Conservation (phyloP, 2,113 vertebrate genomes). For the Stegastes partitus region DNA sequence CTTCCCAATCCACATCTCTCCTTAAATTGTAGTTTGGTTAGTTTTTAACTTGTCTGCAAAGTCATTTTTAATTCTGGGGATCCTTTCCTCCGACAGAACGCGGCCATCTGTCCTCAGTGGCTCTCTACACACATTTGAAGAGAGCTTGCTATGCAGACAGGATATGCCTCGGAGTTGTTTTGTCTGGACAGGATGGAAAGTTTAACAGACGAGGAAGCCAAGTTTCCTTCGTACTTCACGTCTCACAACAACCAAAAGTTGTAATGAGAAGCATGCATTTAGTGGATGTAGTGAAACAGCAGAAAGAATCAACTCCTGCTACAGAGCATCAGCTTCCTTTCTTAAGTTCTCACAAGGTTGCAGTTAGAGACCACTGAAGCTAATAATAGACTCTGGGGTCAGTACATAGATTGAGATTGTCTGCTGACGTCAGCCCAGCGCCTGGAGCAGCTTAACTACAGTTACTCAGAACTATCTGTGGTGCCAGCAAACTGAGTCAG, state of each 20-base stretch:
- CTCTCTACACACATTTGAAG: not conserved
- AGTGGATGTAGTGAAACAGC: not conserved
- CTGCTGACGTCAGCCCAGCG: not conserved
- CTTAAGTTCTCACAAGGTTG: not conserved
- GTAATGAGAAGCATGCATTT: not conserved
- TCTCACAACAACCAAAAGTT: not conserved
- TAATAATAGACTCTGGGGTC: not conserved
- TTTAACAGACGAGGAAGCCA: not conserved
- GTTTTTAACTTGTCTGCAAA: conserved; percentile 9
- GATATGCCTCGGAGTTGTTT: conserved; percentile 5
- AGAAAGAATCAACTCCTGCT: not conserved
- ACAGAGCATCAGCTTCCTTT: not conserved
- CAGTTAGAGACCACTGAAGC: no score
- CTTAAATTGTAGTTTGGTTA: not conserved
- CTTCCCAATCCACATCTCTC: not conserved
- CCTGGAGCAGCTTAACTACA: not conserved
- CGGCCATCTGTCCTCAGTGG: not conserved
- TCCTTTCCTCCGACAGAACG: not conserved
- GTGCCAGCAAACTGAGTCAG: conserved; percentile 3
- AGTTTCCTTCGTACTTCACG: not conserved
- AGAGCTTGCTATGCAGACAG: not conserved
- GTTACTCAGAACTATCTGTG: not conserved
- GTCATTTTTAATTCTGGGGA: not conserved
- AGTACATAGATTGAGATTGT: conserved; percentile 2
- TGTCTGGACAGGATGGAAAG: not conserved